A percentile compares a stretch with the other conserved stretches of the same genome.
phyloP scores from a whole-genome alignment of 2,113 vertebrate species.

The Ochotona princeps region DNA sequence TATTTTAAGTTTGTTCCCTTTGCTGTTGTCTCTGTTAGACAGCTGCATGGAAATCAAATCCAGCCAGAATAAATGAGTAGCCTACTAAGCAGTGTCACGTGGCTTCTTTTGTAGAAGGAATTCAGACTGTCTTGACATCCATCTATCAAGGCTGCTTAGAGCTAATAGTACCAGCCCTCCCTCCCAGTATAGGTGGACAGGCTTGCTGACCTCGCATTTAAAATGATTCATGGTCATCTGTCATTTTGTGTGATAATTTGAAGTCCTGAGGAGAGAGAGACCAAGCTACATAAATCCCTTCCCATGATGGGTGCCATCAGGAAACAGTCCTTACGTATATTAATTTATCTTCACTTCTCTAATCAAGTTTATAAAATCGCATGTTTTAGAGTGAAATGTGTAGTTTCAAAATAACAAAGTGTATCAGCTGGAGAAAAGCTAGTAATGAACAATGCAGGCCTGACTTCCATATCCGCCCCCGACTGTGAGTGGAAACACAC shows the following conservation, averaged over 20 bases:
- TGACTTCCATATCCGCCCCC: background rate
- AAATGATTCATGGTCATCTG: background rate
- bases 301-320: background rate
- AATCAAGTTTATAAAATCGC: background rate
- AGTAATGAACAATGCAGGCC: background rate
- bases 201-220: background rate
- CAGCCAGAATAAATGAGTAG: conserved; percentile 11
- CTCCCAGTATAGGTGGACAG: background rate
- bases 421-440: background rate
- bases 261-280: conserved; percentile 18
- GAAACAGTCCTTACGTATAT: background rate
- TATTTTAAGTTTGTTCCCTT: background rate
- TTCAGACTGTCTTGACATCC: conserved; percentile 5
- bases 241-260: conserved; percentile 23
- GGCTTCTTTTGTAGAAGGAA: background rate
- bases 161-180: conserved; percentile 30
- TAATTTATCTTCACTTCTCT: background rate
- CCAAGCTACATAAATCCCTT: background rate
- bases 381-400: background rate
- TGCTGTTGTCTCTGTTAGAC: background rate
- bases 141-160: conserved; percentile 49
- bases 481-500: background rate
- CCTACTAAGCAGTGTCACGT: background rate
- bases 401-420: conserved; percentile 15
- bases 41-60: conserved; percentile 37